These are phyloP conservation scores for Theodoxus fluviatilis DNA, from an alignment of 2,888 invertebrate species.

Conservation along the genomic window DNA sequence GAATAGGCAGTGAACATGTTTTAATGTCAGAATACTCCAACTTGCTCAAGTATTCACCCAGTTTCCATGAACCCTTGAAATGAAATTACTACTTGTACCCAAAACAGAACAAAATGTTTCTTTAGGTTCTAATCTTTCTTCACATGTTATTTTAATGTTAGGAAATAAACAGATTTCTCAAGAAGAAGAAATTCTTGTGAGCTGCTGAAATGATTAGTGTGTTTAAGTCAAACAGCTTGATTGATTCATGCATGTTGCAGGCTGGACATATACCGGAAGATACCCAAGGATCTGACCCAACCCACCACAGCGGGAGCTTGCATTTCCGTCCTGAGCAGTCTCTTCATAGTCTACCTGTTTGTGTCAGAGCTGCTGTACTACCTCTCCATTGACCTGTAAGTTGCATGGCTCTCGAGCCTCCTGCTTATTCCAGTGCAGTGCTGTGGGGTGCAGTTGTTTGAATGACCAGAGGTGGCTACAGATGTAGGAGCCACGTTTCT, in stretches of 20 bases:
- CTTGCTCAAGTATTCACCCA: too few species aligned
- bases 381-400: conserved; percentile 69
- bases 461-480: too few species aligned
- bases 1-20: neutral
- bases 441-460: too few species aligned
- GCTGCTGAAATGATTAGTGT: too few species aligned
- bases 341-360: conserved; percentile 68
- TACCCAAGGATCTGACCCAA: conserved; percentile 71
- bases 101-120: too few species aligned
- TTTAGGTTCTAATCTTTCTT: neutral
- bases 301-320: conserved; percentile 70
- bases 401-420: conserved; percentile 21
- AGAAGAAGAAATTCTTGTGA: too few species aligned
- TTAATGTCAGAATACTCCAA: too few species aligned
- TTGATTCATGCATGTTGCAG: conserved; percentile 58
- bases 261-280: conserved; percentile 72
- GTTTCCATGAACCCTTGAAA: neutral
- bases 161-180: too few species aligned
- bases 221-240: too few species aligned
- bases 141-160: neutral
- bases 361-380: conserved; percentile 68
- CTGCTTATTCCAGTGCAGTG: neutral
- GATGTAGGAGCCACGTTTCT: too few species aligned
- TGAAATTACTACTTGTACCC: too few species aligned
- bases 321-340: conserved; percentile 68